These are phyloP conservation scores for Pachydiplax longipennis DNA, from an alignment of 2,888 invertebrate species.

Conservation along the genomic window DNA sequence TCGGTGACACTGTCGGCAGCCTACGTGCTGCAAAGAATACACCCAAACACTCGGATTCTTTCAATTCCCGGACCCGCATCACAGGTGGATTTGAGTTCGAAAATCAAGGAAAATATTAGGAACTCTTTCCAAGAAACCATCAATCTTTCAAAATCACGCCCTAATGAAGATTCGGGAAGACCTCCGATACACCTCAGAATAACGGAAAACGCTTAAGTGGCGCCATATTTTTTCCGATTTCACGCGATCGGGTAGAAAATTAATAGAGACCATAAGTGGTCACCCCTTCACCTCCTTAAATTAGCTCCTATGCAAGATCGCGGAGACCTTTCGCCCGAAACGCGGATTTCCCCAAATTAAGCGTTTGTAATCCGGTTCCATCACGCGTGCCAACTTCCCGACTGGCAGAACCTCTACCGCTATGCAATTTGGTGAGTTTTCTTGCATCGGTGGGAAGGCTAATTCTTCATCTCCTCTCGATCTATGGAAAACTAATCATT, in stretches of 20 bases:
- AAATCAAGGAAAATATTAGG: too few relatives aligned
- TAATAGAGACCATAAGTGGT: not conserved
- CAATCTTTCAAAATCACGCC: too few relatives aligned
- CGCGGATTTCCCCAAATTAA: not conserved
- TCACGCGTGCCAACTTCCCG: not conserved
- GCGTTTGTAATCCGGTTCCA: not conserved
- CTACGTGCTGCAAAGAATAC: too few relatives aligned
- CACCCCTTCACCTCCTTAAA: not conserved
- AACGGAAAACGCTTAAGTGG: not conserved
- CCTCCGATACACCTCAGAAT: not conserved
- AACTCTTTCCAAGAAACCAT: too few relatives aligned
- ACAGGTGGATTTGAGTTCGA: too few relatives aligned
- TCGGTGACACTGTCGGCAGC: too few relatives aligned
- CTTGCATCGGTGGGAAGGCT: not conserved
- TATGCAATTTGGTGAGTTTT: conserved; percentile 26
- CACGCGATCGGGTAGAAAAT: not conserved
- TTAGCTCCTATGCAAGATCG: not conserved
- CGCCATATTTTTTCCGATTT: not conserved
- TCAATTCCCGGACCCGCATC: too few relatives aligned
- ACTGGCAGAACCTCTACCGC: not conserved
- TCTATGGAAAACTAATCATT: not conserved
- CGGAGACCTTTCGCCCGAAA: not conserved
- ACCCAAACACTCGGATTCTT: too few relatives aligned
- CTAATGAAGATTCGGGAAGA: too few relatives aligned
- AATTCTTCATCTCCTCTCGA: not conserved